These are phyloP conservation scores for Melieria crassipennis DNA, from an alignment of 2,888 invertebrate species.

Conservation along the genomic window DNA sequence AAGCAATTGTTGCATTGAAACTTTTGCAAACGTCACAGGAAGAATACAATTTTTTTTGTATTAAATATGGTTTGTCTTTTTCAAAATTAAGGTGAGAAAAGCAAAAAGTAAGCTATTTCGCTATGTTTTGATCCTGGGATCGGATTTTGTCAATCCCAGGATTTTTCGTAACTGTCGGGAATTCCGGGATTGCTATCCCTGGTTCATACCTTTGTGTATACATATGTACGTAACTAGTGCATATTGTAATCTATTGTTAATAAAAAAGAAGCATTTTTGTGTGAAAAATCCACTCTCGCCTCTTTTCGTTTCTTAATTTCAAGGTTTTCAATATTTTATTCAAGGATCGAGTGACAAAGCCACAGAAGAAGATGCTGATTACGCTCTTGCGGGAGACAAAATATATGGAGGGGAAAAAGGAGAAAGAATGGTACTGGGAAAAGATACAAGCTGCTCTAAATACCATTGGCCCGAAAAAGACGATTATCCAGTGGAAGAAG, in stretches of 20 bases:
- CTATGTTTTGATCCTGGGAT: no score
- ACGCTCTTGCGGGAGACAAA: slow-evolving; percentile 63
- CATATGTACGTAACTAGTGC: slow-evolving; percentile 5
- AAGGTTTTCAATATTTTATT: slow-evolving; percentile 56
- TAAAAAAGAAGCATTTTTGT: slow-evolving; percentile 45
- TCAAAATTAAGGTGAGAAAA: no score
- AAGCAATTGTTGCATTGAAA: no score
- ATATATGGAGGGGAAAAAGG: slow-evolving; percentile 64
- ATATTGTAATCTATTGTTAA: slow-evolving; percentile 19
- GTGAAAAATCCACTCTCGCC: slow-evolving; percentile 50
- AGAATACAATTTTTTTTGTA: no score
- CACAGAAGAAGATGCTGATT: slow-evolving; percentile 64
- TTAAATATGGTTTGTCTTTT: no score
- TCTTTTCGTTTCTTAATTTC: slow-evolving; percentile 49
- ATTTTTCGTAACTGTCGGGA: no score
- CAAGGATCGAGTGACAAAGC: slow-evolving; percentile 65
- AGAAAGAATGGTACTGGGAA: slow-evolving; percentile 65
- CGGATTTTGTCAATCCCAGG: no score
- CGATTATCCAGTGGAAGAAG: slow-evolving; percentile 64
- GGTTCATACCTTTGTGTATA: background rate
- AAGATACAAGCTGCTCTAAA: slow-evolving; percentile 63
- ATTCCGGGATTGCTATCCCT: no score
- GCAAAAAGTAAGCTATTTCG: no score
- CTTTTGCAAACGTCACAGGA: no score
- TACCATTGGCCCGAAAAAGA: slow-evolving; percentile 63